Evolutionary conservation across 37 sponge, comb jelly and placozoan species (phyloP), one percentile per base, ranked within the genome.

Genomic region (Lycopodina hypogea): DNA sequence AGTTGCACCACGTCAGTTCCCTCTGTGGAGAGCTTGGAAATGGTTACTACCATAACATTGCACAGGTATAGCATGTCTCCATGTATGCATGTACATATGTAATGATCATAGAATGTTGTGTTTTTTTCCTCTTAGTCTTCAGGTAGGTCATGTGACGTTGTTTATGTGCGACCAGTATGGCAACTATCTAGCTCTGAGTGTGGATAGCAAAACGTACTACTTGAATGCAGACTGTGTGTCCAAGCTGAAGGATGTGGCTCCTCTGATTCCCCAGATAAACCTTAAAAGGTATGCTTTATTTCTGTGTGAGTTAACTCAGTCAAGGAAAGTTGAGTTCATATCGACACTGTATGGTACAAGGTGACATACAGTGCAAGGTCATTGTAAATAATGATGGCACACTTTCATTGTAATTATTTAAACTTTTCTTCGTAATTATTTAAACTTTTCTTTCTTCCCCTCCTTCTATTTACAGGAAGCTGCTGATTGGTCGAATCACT

Each of bases 171-270:
- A 88, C 75, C 37, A 64, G 0, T 63, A 60, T 37, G 36, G 41
- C 22, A 88, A 88, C 80, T 78, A 83, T 29, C 69, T 88, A 33
- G 89, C 89, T 19, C 51, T 88, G 68, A 67, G 74, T 23, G 28
- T 83, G 56, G 89, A 88, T 53, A 63, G 57, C 18, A 78, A 67
- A 35, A 78, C 69, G 22, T 88, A 88, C 66, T 88, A 88, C 80
- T 75, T 88, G 39, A 66, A 78, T 52, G 60, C 83, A 1, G 50
- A 34, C 35, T 75, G 72, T 56, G 53, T 68, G 3, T 0, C 42
- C 0, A 32, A 50, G 21, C 42, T 85, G 12, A 24, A 48, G 30
- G 84, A 84, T 52, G 3, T 81, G 28, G 62, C 41, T 33, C 19
- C 36, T 17, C 71, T 39, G n/a, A 33, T 70, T 23, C 71, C 71